Percentiles rank a stretch among this genome's conserved stretches.
These are phyloP conservation scores for Apomyelois bistriatella DNA, from an alignment of 2,888 invertebrate genomes.

Conservation along the genomic window DNA sequence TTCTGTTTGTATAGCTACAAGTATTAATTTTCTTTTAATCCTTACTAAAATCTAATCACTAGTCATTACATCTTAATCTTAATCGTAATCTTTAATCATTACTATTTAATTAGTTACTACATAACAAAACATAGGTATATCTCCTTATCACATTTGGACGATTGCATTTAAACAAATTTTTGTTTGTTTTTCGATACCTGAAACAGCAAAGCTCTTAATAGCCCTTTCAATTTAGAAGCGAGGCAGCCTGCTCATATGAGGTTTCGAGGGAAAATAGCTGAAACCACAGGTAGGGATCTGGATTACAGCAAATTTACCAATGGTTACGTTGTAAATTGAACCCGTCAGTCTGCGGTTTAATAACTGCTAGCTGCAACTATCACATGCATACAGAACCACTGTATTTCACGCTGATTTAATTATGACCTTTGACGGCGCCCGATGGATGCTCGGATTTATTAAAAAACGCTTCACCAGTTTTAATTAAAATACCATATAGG, in stretches of 20 bases:
- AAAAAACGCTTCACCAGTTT: conserved; percentile 15
- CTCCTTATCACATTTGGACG: too few species aligned
- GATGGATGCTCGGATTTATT: conserved; percentile 31
- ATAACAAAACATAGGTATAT: too few species aligned
- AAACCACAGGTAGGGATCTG: conserved; percentile 20
- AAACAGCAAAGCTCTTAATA: not conserved
- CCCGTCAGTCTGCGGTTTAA: conserved; percentile 60
- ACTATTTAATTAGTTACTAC: too few species aligned
- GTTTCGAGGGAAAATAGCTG: conserved; percentile 10
- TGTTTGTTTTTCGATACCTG: too few species aligned
- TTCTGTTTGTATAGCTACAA: too few species aligned
- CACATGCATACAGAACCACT: conserved; percentile 43
- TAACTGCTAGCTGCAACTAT: conserved; percentile 41
- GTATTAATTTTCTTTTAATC: too few species aligned
- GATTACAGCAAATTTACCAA: conserved; percentile 32
- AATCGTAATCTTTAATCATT: too few species aligned
- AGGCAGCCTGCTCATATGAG: not conserved
- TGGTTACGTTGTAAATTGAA: conserved; percentile 52
- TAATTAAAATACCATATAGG: conserved; percentile 5
- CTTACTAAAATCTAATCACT: too few species aligned
- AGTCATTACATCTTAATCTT: too few species aligned
- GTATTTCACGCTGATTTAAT: conserved; percentile 54
- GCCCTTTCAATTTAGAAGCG: not conserved
- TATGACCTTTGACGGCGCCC: conserved; percentile 48
- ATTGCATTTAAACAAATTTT: too few species aligned